Conservation (phyloP, 2,113 vertebrate species). For the Hypanus sabinus region DNA sequence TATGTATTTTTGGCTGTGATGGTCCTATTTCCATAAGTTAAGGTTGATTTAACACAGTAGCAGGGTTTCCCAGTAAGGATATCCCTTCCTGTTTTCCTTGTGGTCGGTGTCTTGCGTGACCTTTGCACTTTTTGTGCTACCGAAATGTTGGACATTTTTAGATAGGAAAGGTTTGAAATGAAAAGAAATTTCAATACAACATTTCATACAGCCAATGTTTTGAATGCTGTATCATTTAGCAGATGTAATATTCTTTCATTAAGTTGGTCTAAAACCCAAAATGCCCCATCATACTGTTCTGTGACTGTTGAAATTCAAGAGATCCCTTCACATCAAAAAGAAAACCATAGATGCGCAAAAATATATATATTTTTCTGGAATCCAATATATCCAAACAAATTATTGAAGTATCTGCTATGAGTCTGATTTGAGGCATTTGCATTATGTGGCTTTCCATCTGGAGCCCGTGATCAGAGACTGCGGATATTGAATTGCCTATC, state of each 20-base stretch:
- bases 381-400: background rate
- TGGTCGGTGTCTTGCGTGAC: background rate
- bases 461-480: no score
- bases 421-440: no score
- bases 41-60: background rate
- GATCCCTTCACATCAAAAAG: no score
- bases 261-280: background rate
- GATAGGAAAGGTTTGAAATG: background rate
- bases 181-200: background rate
- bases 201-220: background rate
- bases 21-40: background rate
- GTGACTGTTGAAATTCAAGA: background rate
- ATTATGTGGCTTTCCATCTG: no score
- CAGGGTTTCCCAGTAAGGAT: background rate
- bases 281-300: background rate
- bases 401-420: no score
- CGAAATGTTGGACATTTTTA: background rate
- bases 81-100: background rate
- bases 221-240: background rate
- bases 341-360: background rate
- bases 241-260: background rate
- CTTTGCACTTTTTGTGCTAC: background rate
- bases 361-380: background rate
- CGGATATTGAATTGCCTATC: no score
- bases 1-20: constrained; percentile 1